Evolutionary conservation across 2,797 vertebrate genomes (phyloP), one percentile per base, ranked within the genome.

Genomic region (Danio jaintianensis): DNA sequence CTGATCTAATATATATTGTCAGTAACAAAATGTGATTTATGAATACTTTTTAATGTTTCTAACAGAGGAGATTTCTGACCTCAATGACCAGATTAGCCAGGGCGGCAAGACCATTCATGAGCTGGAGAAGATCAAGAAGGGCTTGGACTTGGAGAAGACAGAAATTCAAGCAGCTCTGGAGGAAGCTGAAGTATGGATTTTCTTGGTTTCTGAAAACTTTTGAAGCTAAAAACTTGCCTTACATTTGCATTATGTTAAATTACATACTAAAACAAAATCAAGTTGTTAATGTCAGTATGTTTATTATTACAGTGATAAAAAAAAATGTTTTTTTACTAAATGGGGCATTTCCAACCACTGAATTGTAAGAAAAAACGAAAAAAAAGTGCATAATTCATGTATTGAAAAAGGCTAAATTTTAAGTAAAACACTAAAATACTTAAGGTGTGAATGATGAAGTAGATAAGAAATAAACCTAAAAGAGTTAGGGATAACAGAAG

Each of bases 131-230:
- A 90, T 95, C 62, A 98, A 97, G 91, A 98, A 98, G 84, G 50
- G 87, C 1, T 90, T 98, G 88, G 96, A 98, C 80, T 70, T 90
- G 0, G 96, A 98, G 91, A 98, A 97, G 88, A 94, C 82, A 0
- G 97, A 97, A 72, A 95, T 97, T 78, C 96, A 98, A 85, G 96
- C 95, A 1, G 95, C 96, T 0, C 90, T 98, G 82, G 97, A 97
- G 85, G 97, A 98, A 90, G 97, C 94, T 1, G 96, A 97, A 93
- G 97, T 98, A 78, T 55, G 66, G 58, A 43, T 48, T 12, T 16
- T 48, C 29, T 67, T 71, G 48, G 15, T 12, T 4, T 48, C 18
- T 29, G 7, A 16, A 63, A 53, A 11, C 3, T n/a, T 50, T 68
- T 38, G 47, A 16, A 67, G 7, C 4, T 42, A 5, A 63, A 62